phyloP scores from a whole-genome alignment of 1,140 invertebrate species.

The Drosophila pandora region DNA sequence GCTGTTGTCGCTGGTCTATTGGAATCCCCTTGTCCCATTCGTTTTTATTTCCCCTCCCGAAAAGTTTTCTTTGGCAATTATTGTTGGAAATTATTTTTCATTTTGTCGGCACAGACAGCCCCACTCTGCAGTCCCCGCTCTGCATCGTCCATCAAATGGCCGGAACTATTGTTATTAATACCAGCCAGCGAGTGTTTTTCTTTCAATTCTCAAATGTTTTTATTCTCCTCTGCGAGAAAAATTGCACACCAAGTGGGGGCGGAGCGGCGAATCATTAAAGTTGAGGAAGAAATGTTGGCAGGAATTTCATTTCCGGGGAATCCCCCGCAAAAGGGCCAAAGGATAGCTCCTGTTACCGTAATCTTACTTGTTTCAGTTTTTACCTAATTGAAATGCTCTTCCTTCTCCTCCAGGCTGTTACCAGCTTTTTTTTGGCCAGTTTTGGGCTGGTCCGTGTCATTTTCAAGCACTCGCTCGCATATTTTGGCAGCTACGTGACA shows the following conservation, averaged over 20 bases:
- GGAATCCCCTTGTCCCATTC: constrained; percentile 12
- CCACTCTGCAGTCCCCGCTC: neutral
- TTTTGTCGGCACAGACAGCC: constrained; percentile 37
- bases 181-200: constrained; percentile 49
- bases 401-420: constrained; percentile 34
- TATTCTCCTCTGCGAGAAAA: constrained; percentile 37
- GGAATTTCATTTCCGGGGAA: constrained; percentile 42
- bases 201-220: constrained; percentile 10
- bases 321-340: constrained; percentile 8
- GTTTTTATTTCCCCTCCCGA: constrained; percentile 16
- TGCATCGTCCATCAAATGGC: constrained; percentile 38
- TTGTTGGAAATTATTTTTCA: constrained; percentile 77
- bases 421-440: constrained; percentile 8
- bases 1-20: constrained; percentile 30
- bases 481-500: constrained; percentile 73
- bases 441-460: constrained; percentile 41
- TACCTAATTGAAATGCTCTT: constrained; percentile 72
- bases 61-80: constrained; percentile 76
- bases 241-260: constrained; percentile 68
- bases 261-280: constrained; percentile 45
- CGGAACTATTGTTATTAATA: constrained; percentile 76
- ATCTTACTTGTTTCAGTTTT: constrained; percentile 39
- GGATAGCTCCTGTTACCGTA: constrained; percentile 9
- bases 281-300: constrained; percentile 31
- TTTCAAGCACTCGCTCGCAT: constrained; percentile 65